Base-by-base conservation (phyloP, 92 coral and sea anemone species). In the Virgularia gustaviana region DNA sequence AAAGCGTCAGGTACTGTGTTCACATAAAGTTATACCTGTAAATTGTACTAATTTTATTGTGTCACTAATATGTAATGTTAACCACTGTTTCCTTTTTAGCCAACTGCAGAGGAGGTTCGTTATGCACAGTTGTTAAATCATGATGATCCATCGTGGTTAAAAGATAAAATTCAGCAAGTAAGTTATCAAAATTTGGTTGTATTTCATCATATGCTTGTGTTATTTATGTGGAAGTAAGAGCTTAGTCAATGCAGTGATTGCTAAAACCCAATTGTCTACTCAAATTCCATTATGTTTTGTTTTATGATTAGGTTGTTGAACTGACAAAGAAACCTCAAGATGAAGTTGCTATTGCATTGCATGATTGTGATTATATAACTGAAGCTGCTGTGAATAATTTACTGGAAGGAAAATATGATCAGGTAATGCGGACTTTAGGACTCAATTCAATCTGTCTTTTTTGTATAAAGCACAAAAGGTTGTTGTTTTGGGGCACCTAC, bases 101-200 rank as follows among this genome's bases (percentile, higher is more conserved):
- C 98, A 22, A 92, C 98, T 43, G 98, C 98, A 1, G 98, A 92
- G 86, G 96, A 92, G 78, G 85, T 92, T 54, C 89, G 91, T 53
- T 92, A 92, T 79, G 98, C 98, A 43, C 89, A 89, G 65, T 78
- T 92, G 44, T 75, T 92, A 11, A 84, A 74, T 49, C 73, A 82
- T 36, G 98, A 92, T 32, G 98, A 92, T 36, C 72, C 78, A 32
- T 78, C 45, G 60, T 76, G 56, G 38, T 35, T 89, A 63, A 83
- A 73, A 72, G 88, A 79, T n/a, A 85, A 92, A 79, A 86, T 92
- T 58, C 85, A 78, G 63, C 84, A 86, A 86, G 98, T 92, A 38
- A 2, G 73, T 41, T 32, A 33, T 35, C 0, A 57, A 0, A 25
- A 57, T 57, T 28, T 57, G 1, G 15, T 27, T 7, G 27, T 45